Evolutionary conservation across 64 coral and sea anemone genomes (phyloP).

Genomic region (Stichodactyla helianthus): DNA sequence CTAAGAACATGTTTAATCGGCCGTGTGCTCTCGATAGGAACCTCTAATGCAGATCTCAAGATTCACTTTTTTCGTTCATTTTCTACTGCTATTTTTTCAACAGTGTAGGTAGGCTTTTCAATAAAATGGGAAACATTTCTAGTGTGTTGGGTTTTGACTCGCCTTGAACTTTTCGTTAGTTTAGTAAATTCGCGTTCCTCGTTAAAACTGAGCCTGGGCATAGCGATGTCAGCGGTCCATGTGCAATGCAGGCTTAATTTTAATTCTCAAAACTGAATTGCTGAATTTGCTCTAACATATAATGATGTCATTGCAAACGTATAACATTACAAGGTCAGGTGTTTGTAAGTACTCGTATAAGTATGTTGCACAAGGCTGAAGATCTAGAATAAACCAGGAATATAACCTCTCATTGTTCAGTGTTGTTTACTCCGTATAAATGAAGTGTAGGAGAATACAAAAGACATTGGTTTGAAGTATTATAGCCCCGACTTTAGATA

Average conservation of each 20-base stretch:
- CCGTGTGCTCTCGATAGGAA: neutral
- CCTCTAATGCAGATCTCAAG: neutral
- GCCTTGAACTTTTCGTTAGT: neutral
- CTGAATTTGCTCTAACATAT: too few species aligned
- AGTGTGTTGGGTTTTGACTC: neutral
- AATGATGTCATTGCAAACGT: too few species aligned
- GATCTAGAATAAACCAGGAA: too few species aligned
- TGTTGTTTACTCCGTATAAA: too few species aligned
- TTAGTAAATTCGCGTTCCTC: neutral
- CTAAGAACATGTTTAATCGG: slow-evolving; percentile 6
- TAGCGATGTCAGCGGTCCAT: neutral
- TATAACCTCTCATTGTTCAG: too few species aligned
- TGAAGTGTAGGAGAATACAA: too few species aligned
- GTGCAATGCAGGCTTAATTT: neutral
- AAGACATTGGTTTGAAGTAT: too few species aligned
- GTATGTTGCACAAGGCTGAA: too few species aligned
- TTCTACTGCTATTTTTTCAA: neutral
- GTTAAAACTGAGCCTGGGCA: neutral
- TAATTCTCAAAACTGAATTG: too few species aligned
- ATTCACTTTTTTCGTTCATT: neutral
- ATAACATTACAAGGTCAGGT: too few species aligned
- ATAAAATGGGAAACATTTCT: neutral
- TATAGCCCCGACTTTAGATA: too few species aligned
- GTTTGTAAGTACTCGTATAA: too few species aligned
- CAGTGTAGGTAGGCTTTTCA: neutral